Conservation (phyloP, 2,113 vertebrate species). For the Coregonus clupeaformis region DNA sequence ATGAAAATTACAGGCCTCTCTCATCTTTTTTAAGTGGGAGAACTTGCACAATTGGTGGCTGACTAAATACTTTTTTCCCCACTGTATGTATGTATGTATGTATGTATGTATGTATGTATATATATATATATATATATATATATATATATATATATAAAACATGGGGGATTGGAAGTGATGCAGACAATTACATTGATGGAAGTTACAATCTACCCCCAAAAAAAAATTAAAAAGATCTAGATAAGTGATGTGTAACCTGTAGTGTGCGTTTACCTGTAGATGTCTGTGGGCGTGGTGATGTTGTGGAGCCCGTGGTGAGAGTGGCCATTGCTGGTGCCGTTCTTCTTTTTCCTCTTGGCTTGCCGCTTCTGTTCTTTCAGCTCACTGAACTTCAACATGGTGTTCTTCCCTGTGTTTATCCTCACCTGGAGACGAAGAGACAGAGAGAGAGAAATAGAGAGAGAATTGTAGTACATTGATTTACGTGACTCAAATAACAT, state of each 20-base stretch:
- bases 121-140: too few species aligned
- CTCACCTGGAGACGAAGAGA: constrained; percentile 79
- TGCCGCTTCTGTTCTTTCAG: constrained; percentile 86
- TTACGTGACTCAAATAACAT: not conserved
- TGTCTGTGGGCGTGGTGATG: constrained; percentile 87
- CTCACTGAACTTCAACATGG: constrained; percentile 94
- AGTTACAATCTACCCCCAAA: too few species aligned
- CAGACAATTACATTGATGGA: too few species aligned
- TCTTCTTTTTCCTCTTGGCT: constrained; percentile 90
- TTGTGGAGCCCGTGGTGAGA: constrained; percentile 79
- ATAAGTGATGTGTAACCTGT: not conserved
- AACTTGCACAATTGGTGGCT: too few species aligned
- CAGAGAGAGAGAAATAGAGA: not conserved
- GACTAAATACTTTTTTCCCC: too few species aligned
- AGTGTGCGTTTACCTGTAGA: constrained; percentile 81
- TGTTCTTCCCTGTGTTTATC: constrained; percentile 98
- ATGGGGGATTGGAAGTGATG: too few species aligned
- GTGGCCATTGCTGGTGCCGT: constrained; percentile 80
- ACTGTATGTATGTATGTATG: too few species aligned
- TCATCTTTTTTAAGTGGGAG: too few species aligned
- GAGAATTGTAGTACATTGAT: not conserved
- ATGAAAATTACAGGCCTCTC: too few species aligned
- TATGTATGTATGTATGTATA: too few species aligned
- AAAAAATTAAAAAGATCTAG: too few species aligned
- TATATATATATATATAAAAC: too few species aligned